These are phyloP conservation scores for Pseudomyrmex sp. DNA, from an alignment of 1,140 invertebrate species.

Conservation along the genomic window DNA sequence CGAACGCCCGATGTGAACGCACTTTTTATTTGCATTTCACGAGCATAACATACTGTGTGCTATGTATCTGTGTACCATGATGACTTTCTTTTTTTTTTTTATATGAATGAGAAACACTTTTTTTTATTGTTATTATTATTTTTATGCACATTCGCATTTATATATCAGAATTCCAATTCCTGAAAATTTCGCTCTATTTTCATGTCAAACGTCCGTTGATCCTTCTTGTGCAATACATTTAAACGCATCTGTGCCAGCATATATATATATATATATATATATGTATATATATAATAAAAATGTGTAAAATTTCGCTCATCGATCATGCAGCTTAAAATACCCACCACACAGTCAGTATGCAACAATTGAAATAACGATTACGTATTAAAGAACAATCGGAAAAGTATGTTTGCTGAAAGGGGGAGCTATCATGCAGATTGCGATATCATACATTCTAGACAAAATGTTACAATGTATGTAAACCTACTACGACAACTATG, in stretches of 20 bases:
- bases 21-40: too few relatives aligned
- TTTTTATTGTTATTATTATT: neutral
- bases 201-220: conserved; percentile 82
- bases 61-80: conserved; percentile 82
- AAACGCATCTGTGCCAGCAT: conserved; percentile 82
- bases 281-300: neutral
- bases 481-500: neutral
- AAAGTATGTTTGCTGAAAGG: conserved; percentile 50
- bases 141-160: conserved; percentile 59
- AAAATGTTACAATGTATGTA: conserved; percentile 36
- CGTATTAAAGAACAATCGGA: conserved; percentile 11
- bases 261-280: conserved; percentile 13
- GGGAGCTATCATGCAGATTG: conserved; percentile 61
- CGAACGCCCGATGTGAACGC: conserved; percentile 55
- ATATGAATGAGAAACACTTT: conserved; percentile 68
- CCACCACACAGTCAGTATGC: conserved; percentile 65
- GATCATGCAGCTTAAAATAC: conserved; percentile 69
- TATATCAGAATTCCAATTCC: conserved; percentile 63
- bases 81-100: conserved; percentile 70
- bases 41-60: conserved; percentile 73
- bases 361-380: conserved; percentile 60
- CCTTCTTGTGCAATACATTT: conserved; percentile 80
- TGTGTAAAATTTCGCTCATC: conserved; percentile 70
- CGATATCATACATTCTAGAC: too few relatives aligned
- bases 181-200: conserved; percentile 79